Evolutionary conservation across 2,888 invertebrate genomes (phyloP).

Genomic region (Pomacea canaliculata): DNA sequence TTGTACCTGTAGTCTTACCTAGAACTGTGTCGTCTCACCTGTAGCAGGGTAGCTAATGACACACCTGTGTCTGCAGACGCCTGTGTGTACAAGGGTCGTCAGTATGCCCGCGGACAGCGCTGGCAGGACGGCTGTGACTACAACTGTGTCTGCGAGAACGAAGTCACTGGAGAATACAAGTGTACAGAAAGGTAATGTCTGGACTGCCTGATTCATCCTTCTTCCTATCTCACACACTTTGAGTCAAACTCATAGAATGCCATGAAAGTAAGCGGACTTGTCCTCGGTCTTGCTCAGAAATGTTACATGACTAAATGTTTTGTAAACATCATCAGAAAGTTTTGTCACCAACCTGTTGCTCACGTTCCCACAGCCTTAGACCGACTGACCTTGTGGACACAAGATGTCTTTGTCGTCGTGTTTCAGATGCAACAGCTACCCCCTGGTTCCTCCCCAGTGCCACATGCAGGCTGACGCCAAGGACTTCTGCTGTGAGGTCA

Average conservation of each 20-base stretch:
- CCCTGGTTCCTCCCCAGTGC: conserved; percentile 46
- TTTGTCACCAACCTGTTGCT: no score
- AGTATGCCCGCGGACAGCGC: conserved; percentile 42
- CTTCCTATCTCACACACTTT: background rate
- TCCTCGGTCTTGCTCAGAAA: no score
- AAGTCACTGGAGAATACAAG: conserved; percentile 45
- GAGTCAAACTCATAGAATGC: no score
- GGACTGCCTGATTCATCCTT: background rate
- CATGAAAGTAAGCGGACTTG: no score
- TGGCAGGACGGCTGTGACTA: conserved; percentile 53
- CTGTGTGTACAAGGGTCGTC: conserved; percentile 49
- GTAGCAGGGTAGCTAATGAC: no score
- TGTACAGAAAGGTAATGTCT: conserved; percentile 49
- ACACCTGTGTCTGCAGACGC: conserved; percentile 33
- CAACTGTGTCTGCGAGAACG: conserved; percentile 47
- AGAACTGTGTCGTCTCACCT: no score
- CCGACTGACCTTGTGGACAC: background rate
- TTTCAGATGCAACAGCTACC: conserved; percentile 45
- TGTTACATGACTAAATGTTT: no score
- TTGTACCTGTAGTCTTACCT: no score
- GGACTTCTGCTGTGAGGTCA: conserved; percentile 48
- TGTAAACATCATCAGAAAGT: no score
- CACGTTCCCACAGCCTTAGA: no score
- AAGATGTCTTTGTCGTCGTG: background rate
- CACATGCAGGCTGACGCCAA: conserved; percentile 43